Percentiles rank a stretch among this genome's conserved stretches.
Conservation (phyloP, 1,140 invertebrate species). For the Polypedilum vanderplanki region DNA sequence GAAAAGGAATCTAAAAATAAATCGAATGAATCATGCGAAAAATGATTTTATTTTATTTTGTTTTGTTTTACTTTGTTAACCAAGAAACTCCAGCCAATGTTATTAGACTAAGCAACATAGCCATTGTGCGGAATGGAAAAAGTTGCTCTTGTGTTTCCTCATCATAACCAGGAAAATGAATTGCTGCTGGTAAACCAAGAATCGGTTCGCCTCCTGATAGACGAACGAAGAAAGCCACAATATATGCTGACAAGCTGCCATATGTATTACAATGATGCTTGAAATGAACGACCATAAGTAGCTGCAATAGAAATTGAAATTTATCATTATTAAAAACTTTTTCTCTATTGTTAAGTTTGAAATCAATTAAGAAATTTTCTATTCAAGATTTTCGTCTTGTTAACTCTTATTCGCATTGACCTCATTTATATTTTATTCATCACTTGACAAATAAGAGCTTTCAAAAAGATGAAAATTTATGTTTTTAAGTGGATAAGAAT, state of each 20-base stretch:
- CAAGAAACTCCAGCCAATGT: constrained; percentile 72
- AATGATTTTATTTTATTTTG: no score
- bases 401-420: no score
- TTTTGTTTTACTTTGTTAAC: constrained; percentile 66
- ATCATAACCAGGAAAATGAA: constrained; percentile 83
- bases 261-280: constrained; percentile 93
- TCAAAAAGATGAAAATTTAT: no score
- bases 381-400: no score
- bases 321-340: no score
- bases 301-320: constrained; percentile 51
- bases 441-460: no score
- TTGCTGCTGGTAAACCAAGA: constrained; percentile 71
- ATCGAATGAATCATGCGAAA: no score
- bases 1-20: constrained; percentile 56
- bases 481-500: no score
- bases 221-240: constrained; percentile 80
- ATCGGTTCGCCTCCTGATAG: constrained; percentile 82
- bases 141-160: constrained; percentile 60
- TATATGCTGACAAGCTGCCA: constrained; percentile 84
- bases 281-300: constrained; percentile 96
- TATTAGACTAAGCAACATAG: constrained; percentile 74
- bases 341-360: no score
- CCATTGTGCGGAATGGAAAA: constrained; percentile 86
- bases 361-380: no score
- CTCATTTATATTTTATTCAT: no score